These are phyloP conservation scores for Sarcophilus harrisii DNA, from an alignment of 2,797 vertebrate species.

Conservation along the genomic window DNA sequence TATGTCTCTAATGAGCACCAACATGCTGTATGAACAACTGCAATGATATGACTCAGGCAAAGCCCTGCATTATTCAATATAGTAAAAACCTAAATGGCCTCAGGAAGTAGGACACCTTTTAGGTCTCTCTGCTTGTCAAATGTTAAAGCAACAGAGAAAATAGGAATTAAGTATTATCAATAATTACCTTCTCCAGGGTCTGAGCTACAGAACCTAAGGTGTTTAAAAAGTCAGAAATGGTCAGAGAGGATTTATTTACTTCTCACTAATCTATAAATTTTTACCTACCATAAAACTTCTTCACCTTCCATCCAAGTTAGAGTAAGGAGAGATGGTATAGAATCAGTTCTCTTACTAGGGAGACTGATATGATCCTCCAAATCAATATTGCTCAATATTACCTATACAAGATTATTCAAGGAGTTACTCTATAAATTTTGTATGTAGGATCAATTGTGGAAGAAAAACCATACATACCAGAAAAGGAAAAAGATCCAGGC, in stretches of 20 bases:
- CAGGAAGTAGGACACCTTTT: neutral
- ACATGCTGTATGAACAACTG: neutral
- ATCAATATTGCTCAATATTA: neutral
- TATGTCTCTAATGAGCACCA: neutral
- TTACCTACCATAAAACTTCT: neutral
- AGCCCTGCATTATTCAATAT: neutral
- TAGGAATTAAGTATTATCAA: neutral
- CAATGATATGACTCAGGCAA: neutral
- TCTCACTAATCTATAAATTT: neutral
- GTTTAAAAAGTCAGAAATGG: neutral
- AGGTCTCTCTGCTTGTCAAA: neutral
- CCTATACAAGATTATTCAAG: neutral
- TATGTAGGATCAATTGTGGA: no score
- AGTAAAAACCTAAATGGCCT: neutral
- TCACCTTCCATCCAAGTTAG: neutral
- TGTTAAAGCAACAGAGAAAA: neutral
- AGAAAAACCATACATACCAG: no score
- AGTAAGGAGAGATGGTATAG: neutral
- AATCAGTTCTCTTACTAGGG: neutral
- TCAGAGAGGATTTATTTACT: neutral
- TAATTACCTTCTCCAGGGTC: neutral
- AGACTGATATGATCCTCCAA: neutral
- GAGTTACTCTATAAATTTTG: no score
- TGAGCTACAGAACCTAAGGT: neutral
- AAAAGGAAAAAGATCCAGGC: no score